Evolutionary conservation across 2,797 vertebrate genomes (phyloP).

Genomic region (Neostethus bicornis): DNA sequence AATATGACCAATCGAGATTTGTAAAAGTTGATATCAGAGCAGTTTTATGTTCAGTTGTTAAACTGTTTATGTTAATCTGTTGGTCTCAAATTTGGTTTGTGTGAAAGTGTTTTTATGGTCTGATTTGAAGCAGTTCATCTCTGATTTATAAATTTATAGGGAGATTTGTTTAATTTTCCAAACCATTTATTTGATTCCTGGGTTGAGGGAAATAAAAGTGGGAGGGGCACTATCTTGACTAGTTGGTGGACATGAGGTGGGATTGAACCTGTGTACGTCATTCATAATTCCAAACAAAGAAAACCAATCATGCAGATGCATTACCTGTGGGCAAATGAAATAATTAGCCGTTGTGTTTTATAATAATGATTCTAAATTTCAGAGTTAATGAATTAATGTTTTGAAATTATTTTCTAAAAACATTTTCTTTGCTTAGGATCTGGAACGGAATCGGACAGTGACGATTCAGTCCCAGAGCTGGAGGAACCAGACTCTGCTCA

Average conservation of each 20-base stretch:
- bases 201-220: no score
- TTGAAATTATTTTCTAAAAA: slow-evolving; percentile 4
- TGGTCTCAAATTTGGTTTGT: background rate
- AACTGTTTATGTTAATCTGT: background rate
- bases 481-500: slow-evolving; percentile 97
- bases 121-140: no score
- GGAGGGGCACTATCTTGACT: no score
- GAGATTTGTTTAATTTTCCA: no score
- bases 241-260: no score
- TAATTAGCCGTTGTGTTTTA: background rate
- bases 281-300: no score
- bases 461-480: slow-evolving; percentile 96
- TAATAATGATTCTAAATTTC: background rate
- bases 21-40: background rate
- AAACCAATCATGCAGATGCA: no score
- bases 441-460: slow-evolving; percentile 97
- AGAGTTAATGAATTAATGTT: slow-evolving; percentile 25
- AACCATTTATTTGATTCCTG: no score
- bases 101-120: background rate
- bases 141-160: no score
- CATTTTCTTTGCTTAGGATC: slow-evolving; percentile 82
- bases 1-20: background rate
- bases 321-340: no score
- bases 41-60: background rate
- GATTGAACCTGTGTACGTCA: no score